Evolutionary conservation across 2,888 invertebrate species (phyloP).

Genomic region (Thecocarcelia acutangulata): DNA sequence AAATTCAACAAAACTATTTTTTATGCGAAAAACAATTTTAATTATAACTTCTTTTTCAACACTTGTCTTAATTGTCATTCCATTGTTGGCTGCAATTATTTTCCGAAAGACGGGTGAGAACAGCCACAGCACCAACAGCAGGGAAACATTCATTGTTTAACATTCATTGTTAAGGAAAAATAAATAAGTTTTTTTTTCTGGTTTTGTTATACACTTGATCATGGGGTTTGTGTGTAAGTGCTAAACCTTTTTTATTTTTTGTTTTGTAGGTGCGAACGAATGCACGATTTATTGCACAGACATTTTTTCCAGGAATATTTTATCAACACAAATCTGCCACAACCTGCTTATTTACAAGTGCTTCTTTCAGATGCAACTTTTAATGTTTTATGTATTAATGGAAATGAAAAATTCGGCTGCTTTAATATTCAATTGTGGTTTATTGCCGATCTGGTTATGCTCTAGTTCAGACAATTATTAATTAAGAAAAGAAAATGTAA

Average conservation of each 20-base stretch:
- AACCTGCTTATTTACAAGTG: slow-evolving; percentile 42
- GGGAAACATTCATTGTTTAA: slow-evolving; percentile 24
- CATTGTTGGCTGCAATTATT: slow-evolving; percentile 42
- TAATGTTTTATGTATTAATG: slow-evolving; percentile 48
- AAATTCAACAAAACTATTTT: slow-evolving; percentile 23
- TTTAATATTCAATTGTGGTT: background rate
- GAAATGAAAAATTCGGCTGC: slow-evolving; percentile 7
- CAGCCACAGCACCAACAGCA: background rate
- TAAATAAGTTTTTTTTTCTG: background rate
- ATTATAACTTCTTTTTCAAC: slow-evolving; percentile 60
- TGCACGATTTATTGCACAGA: slow-evolving; percentile 56
- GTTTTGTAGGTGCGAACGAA: slow-evolving; percentile 53
- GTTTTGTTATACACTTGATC: slow-evolving; percentile 41
- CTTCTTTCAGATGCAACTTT: slow-evolving; percentile 4
- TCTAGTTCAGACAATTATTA: background rate
- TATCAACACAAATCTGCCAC: background rate
- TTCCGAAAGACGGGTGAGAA: slow-evolving; percentile 43
- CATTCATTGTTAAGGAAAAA: slow-evolving; percentile 1
- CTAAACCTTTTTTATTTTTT: too few relatives aligned
- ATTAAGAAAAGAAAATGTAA: background rate
- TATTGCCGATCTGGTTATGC: background rate
- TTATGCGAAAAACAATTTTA: slow-evolving; percentile 43
- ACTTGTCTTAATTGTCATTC: slow-evolving; percentile 63
- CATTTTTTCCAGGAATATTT: slow-evolving; percentile 26
- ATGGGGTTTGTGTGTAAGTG: slow-evolving; percentile 22